Evolutionary conservation across 1,140 invertebrate species (phyloP), one percentile per base, ranked within the genome.

Genomic region (Bicyclus anynana): DNA sequence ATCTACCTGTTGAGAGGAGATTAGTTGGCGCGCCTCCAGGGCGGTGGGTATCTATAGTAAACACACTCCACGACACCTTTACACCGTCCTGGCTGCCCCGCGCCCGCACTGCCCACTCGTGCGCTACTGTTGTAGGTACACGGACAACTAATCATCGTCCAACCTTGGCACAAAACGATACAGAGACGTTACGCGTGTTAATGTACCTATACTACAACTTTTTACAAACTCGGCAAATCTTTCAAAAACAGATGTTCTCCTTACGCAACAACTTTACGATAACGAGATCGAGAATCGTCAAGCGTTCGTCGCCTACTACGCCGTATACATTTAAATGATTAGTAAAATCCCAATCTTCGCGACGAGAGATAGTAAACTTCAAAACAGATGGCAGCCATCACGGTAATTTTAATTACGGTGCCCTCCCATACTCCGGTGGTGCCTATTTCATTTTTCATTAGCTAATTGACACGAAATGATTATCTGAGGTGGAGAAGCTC

Each of bases 381-480:
- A 66, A 77, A 83, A 80, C 84, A 86, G 83, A 88, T 75, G 79
- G 69, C 80, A 69, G 62, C 65, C 64, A 73, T 81, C 78, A 72
- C 71, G 69, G 59, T 81, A 88, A 88, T 88, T 84, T 86, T 77
- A 84, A 87, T 86, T 81, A 81, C 65, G 61, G 58, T 61, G 67
- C 64, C n/a, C n/a, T 68, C 52, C 67, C 70, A 71, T 67, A 72
- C 67, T 76, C 63, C 65, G 60, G 53, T 64, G 60, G 53, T 53
- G 74, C 69, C 78, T 78, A 81, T 83, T 83, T 72, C 75, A 87
- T 84, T 84, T 86, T 87, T 84, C 83, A 87, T 88, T 88, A 88
- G 83, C 85, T 88, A 88, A 88, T 88, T 88, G 85, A 86, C 80
- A 83, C 71, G 67, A 71, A 80, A 85, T 80, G 75, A 84, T 84